Base-by-base conservation (phyloP, 2,888 invertebrate genomes). In the Galerucella pusilla region DNA sequence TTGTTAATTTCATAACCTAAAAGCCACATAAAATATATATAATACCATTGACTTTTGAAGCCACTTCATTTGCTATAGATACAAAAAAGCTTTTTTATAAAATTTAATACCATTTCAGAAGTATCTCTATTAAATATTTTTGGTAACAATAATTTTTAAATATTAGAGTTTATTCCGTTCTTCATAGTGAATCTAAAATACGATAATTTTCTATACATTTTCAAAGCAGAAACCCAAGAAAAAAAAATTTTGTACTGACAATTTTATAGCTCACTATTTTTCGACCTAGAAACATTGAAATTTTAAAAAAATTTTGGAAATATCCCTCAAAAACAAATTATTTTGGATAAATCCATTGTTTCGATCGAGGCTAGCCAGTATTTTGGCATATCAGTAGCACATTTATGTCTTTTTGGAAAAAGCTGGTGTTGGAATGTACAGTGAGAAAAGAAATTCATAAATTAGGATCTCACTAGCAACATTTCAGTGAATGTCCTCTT, bases 1-100 rank as follows among this genome's bases (percentile, higher is more conserved):
- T 77, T 75, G 67, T 52, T 54, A 71, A 70, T 61, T 71, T 67
- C 7, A 68, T 68, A 70, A 63, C 52, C 52, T 57, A 74, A 74
- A 72, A 75, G 72, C 72, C 66, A 69, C 71, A 74, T 76, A 65
- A 54, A 74, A 66, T 64, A 67, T 57, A 35, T 3, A 2, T 3
- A n/a, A n/a, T 35, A 71, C 63, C 68, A 68, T 54, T 69, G 69
- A 65, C 63, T 68, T 66, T 67, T 14, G 59, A 69, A 74, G 74
- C 69, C 74, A 74, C 67, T 52, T 59, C 16, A 35, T 65, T 73
- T 20, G 42, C 35, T 5, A 52, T 35, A 12, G 16, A 59, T 25
- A 65, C 16, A n/a, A n/a, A 65, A 9, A 65, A 65, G 64, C 64
- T 46, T 46, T 46, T 57, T 6, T 10, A 16, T 12, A n/a, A 57